phyloP scores from a whole-genome alignment of 1,140 invertebrate genomes.

The Ephestia elutella region DNA sequence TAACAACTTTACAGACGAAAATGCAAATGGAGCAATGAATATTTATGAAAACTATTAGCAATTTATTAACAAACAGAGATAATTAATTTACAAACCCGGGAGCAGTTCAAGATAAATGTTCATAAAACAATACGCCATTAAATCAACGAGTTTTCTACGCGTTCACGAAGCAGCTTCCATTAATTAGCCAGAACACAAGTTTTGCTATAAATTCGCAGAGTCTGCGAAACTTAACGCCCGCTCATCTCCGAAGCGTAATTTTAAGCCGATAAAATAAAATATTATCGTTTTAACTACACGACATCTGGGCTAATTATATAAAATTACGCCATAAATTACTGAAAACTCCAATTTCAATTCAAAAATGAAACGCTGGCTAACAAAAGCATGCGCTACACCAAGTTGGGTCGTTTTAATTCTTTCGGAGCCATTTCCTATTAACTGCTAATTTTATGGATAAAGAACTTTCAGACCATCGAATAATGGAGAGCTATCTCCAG shows the following conservation, averaged over 20 bases:
- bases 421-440: conserved; percentile 48
- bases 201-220: conserved; percentile 66
- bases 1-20: not conserved
- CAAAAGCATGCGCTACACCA: conserved; percentile 49
- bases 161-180: conserved; percentile 59
- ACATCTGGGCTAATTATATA: conserved; percentile 61
- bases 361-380: conserved; percentile 52
- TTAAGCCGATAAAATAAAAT: conserved; percentile 71
- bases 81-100: conserved; percentile 1
- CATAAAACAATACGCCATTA: conserved; percentile 48
- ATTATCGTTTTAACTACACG: conserved; percentile 55
- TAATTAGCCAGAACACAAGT: conserved; percentile 68
- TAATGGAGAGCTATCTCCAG: not conserved
- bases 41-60: not conserved
- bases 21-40: conserved; percentile 1
- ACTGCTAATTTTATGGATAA: conserved; percentile 52
- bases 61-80: not conserved
- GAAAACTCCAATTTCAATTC: conserved; percentile 33
- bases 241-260: conserved; percentile 60
- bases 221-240: conserved; percentile 56
- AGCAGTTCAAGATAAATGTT: conserved; percentile 24
- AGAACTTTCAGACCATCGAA: conserved; percentile 34
- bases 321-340: conserved; percentile 65
- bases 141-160: conserved; percentile 45
- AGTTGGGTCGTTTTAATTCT: conserved; percentile 58